Evolutionary conservation across 2,888 invertebrate species (phyloP).

Genomic region (Tenthredo notha): DNA sequence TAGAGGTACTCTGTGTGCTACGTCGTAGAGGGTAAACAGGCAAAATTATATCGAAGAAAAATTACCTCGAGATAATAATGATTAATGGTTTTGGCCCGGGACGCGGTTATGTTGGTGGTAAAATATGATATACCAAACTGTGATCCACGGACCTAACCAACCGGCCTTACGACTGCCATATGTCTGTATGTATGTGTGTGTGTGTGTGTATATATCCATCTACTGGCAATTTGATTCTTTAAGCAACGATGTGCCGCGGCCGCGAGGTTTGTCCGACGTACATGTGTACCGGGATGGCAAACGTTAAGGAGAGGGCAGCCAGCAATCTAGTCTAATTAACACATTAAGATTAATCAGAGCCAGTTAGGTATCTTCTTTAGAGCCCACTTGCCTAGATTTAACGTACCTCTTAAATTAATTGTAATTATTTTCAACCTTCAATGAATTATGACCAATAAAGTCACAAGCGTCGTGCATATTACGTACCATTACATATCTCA

Average conservation of each 20-base stretch:
- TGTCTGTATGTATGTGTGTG: background rate
- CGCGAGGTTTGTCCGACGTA: constrained; percentile 9
- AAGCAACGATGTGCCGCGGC: background rate
- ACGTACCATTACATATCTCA: constrained; percentile 26
- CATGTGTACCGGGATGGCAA: constrained; percentile 46
- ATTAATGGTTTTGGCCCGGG: constrained; percentile 70
- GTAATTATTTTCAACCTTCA: constrained; percentile 72
- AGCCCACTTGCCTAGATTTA: constrained; percentile 77
- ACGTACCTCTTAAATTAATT: constrained; percentile 76
- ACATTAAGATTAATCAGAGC: constrained; percentile 77
- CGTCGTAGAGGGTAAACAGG: constrained; percentile 70
- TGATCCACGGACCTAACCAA: constrained; percentile 58
- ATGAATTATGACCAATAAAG: constrained; percentile 52
- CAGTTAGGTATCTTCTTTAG: constrained; percentile 74
- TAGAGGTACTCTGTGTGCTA: background rate
- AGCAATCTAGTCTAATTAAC: constrained; percentile 77
- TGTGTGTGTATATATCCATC: constrained; percentile 50
- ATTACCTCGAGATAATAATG: constrained; percentile 76
- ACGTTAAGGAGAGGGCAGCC: constrained; percentile 64
- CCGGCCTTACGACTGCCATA: background rate
- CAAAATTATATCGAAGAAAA: constrained; percentile 76
- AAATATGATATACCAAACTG: constrained; percentile 71
- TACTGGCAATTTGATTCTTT: constrained; percentile 61
- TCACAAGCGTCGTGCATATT: constrained; percentile 41
- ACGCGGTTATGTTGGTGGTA: constrained; percentile 60